phyloP scores from a whole-genome alignment of 2,888 invertebrate genomes.

The Geotrupes spiniger region DNA sequence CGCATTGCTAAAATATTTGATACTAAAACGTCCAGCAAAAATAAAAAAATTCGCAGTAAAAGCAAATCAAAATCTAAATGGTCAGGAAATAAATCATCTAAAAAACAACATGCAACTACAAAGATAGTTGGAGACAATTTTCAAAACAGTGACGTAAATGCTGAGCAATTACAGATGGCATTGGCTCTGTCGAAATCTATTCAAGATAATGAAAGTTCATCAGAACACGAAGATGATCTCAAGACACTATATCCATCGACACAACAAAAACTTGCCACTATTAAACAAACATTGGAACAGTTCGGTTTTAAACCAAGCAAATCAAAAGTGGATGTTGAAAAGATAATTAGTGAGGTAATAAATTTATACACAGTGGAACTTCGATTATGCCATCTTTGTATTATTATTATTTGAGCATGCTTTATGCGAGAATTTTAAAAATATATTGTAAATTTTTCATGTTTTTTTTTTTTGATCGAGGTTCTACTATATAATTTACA shows the following conservation, averaged over 20 bases:
- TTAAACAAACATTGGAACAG: conserved; percentile 57
- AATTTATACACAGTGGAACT: no score
- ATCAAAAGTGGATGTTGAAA: conserved; percentile 1
- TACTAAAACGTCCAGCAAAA: conserved; percentile 22
- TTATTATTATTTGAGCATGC: no score
- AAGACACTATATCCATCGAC: conserved; percentile 25
- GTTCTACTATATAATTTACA: no score
- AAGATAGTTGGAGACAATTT: conserved; percentile 53
- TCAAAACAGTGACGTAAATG: conserved; percentile 56
- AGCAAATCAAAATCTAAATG: conserved; percentile 32
- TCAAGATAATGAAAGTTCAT: conserved; percentile 32
- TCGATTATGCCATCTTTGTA: no score
- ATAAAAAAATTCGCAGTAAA: conserved; percentile 24
- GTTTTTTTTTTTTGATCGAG: no score
- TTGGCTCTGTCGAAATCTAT: conserved; percentile 65
- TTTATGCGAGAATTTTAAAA: no score
- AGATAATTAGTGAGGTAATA: conserved; percentile 23
- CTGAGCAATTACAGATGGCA: conserved; percentile 66
- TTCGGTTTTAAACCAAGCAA: conserved; percentile 59
- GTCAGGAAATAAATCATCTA: conserved; percentile 19
- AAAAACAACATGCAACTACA: conserved; percentile 36
- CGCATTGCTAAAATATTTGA: conserved; percentile 27
- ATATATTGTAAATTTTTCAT: no score
- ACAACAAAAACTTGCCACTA: conserved; percentile 37
- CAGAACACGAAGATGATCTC: conserved; percentile 16